These are phyloP conservation scores for Metopolophium dirhodum DNA, from an alignment of 1,140 invertebrate genomes.

Conservation along the genomic window DNA sequence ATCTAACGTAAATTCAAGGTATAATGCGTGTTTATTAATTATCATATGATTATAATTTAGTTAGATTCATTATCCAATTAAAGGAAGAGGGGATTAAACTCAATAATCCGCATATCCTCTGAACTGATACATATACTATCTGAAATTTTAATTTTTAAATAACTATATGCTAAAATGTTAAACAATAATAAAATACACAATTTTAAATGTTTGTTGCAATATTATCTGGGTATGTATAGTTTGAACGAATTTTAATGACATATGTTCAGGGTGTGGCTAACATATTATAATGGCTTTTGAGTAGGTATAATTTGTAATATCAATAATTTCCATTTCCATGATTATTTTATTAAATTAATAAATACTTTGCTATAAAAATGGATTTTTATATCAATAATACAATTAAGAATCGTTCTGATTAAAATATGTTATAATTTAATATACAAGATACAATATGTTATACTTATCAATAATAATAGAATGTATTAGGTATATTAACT, in stretches of 20 bases:
- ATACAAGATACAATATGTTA: too few relatives aligned
- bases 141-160: not conserved
- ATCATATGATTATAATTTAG: not conserved
- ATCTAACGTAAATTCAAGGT: not conserved
- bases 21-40: not conserved
- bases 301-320: not conserved
- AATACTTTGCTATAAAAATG: not conserved
- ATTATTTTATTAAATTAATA: not conserved
- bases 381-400: not conserved
- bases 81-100: not conserved
- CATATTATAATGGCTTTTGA: conserved; percentile 18
- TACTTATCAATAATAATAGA: not conserved
- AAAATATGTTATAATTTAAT: not conserved
- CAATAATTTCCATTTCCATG: not conserved
- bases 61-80: not conserved
- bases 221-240: not conserved
- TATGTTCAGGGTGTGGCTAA: not conserved
- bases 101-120: too few relatives aligned
- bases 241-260: not conserved
- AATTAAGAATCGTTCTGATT: not conserved
- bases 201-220: not conserved
- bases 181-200: not conserved
- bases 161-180: not conserved
- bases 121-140: not conserved
- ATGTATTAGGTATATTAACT: not conserved